Conservation (phyloP, 2,888 invertebrate species). For the Cerceris ruficornis region DNA sequence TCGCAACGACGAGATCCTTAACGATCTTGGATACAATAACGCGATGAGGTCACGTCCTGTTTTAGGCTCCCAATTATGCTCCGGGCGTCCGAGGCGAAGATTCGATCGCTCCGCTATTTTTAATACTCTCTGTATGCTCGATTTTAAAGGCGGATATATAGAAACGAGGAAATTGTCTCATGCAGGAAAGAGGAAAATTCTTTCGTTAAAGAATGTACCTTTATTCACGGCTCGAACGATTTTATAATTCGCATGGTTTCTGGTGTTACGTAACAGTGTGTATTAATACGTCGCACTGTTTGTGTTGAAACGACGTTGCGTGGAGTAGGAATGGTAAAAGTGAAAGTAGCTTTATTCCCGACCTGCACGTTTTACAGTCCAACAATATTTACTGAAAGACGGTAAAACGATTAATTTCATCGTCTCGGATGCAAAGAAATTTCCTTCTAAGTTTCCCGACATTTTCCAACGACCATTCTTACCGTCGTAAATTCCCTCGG, state of each 20-base stretch:
- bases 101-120: not conserved
- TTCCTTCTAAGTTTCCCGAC: not conserved
- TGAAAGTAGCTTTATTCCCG: too few species aligned
- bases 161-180: too few species aligned
- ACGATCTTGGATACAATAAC: constrained; percentile 56
- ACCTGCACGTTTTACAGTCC: too few species aligned
- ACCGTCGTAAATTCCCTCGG: not conserved
- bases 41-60: constrained; percentile 54
- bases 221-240: not conserved
- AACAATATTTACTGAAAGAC: too few species aligned
- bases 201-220: too few species aligned
- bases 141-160: not conserved
- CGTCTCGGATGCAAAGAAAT: too few species aligned
- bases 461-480: not conserved
- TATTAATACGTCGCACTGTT: too few species aligned
- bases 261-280: not conserved
- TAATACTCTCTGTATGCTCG: not conserved
- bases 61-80: constrained; percentile 51
- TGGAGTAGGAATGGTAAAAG: too few species aligned
- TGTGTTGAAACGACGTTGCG: too few species aligned
- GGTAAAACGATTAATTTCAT: too few species aligned
- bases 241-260: not conserved
- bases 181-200: too few species aligned
- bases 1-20: constrained; percentile 48
- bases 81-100: constrained; percentile 2